Evolutionary conservation across 2,797 vertebrate species (phyloP), one percentile per base, ranked within the genome.

Genomic region (Paramormyrops hopkinsi): DNA sequence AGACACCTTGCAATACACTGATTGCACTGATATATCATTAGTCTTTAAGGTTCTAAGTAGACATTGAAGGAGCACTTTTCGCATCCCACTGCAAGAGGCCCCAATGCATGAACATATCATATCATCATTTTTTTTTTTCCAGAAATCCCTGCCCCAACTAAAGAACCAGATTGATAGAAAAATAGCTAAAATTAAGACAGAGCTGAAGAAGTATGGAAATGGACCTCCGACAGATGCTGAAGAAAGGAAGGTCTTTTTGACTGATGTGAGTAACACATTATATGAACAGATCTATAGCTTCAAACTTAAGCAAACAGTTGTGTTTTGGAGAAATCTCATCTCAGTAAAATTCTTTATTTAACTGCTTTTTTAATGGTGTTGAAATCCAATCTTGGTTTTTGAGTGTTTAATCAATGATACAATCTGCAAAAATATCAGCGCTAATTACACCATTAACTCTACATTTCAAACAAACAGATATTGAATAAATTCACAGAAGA

Each of bases 111-210:
- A 37, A 44, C 33, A 79, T 37, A 12, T 41, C 17, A 44, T 84
- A 5, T 22, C 41, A 19, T 48, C 2, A 7, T 41, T 41, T 59
- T 8, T 2, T 2, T 33, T 22, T 85, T 14, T n/a, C n/a, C 29
- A 89, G 88, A 85, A n/a, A 89, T 89, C 88, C 51, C 91, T 96
- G 59, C 96, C 92, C 88, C 86, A 95, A 89, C 94, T 96, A 86
- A 94, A 96, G 83, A 93, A 96, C 59, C 96, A 97, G 89, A 95
- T 97, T 41, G 95, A 96, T 92, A 94, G 92, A 4, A 96, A 96
- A 88, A 87, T 97, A 44, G 92, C 91, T 79, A 93, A 96, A 84
- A 96, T 94, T 89, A 93, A 90, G 0, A 79, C 88, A 69, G 95
- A 97, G 79, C 93, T 98, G 87, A 96, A 96, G 4, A 92, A 54